Conservation (phyloP, 92 coral and sea anemone genomes). For the Epizoanthus scotinus region DNA sequence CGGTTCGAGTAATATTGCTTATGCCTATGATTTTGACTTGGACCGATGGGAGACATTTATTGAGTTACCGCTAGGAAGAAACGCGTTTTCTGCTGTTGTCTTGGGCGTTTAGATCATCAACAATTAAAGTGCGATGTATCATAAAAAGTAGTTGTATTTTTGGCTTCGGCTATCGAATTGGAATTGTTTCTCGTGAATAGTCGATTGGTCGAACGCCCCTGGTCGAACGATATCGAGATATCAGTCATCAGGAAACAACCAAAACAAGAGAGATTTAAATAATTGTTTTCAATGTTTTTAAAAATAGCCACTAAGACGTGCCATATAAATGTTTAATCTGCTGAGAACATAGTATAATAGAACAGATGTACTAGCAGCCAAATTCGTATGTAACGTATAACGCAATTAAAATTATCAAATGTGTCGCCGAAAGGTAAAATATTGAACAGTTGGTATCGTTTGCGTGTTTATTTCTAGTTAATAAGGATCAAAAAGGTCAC, state of each 20-base stretch:
- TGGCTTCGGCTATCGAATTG: no score
- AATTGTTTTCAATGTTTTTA: not conserved
- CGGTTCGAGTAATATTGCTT: slow-evolving; percentile 54
- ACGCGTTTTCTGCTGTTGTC: slow-evolving; percentile 68
- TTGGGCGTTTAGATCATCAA: slow-evolving; percentile 53
- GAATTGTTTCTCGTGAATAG: no score
- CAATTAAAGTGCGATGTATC: not conserved
- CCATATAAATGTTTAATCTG: not conserved
- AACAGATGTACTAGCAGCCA: not conserved
- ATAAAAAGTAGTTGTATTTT: no score
- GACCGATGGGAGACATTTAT: slow-evolving; percentile 63
- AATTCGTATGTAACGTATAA: not conserved
- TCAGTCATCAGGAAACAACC: no score
- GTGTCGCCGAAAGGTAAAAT: not conserved
- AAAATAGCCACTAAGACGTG: not conserved
- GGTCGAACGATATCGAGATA: no score
- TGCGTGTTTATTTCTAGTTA: no score
- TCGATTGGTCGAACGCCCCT: no score
- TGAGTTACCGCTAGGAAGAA: slow-evolving; percentile 69
- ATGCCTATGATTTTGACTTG: slow-evolving; percentile 77
- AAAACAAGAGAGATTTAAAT: not conserved
- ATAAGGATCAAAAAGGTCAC: no score
- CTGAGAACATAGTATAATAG: not conserved
- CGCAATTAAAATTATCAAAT: not conserved
- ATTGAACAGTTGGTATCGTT: no score